Percentiles rank a stretch among this genome's conserved stretches.
These are phyloP conservation scores for Etheostoma spectabile DNA, from an alignment of 2,113 vertebrate species.

Conservation along the genomic window DNA sequence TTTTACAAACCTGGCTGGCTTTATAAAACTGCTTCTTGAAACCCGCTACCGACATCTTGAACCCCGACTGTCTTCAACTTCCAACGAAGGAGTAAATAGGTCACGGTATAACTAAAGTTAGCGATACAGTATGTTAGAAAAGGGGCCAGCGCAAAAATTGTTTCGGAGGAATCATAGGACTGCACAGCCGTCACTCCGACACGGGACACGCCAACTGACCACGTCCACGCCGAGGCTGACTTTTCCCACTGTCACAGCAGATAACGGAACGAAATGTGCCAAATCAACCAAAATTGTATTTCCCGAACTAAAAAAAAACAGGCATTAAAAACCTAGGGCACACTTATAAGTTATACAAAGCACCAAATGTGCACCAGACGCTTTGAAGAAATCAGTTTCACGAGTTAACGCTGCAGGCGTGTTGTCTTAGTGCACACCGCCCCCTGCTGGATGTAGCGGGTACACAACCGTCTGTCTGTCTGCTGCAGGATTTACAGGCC, in stretches of 20 bases:
- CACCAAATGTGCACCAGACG: conserved; percentile 18
- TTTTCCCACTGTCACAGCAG: conserved; percentile 47
- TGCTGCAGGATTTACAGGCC: neutral
- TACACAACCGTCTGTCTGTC: neutral
- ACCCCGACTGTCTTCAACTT: conserved; percentile 50
- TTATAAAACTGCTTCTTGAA: conserved; percentile 99
- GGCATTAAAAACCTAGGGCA: no score
- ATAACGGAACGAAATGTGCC: neutral
- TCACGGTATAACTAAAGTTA: conserved; percentile 30
- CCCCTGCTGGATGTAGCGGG: conserved; percentile 44
- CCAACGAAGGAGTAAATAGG: conserved; percentile 37
- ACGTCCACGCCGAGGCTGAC: conserved; percentile 72
- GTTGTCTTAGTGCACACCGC: conserved; percentile 28
- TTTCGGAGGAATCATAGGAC: conserved; percentile 68
- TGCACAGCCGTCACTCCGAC: conserved; percentile 64
- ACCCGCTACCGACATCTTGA: conserved; percentile 95
- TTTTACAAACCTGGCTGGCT: conserved; percentile 93
- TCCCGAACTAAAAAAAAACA: no score
- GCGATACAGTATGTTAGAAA: conserved; percentile 44
- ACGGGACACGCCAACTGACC: conserved; percentile 77
- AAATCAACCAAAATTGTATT: neutral
- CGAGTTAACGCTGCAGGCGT: neutral
- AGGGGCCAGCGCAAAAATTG: conserved; percentile 42
- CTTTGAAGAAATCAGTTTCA: conserved; percentile 52
- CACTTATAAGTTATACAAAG: neutral